phyloP scores from a whole-genome alignment of 37 sponge, comb jelly and placozoan species.

The Crambe crambe region DNA sequence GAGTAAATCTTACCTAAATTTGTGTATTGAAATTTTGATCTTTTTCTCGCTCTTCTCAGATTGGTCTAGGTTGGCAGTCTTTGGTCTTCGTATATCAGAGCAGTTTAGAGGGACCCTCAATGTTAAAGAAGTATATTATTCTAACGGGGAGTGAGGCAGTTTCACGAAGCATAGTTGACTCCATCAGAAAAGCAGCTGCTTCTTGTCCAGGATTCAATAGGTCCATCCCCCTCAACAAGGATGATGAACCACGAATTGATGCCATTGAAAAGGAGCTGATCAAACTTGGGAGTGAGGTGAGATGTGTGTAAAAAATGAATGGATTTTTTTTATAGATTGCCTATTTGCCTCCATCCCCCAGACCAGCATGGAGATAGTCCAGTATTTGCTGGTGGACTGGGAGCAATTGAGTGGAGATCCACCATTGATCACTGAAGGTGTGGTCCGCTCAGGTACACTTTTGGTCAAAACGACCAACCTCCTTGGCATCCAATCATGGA shows the following conservation, averaged over 20 bases:
- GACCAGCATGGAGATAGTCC: conserved; percentile 56
- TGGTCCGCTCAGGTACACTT: background rate
- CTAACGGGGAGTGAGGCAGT: conserved; percentile 73
- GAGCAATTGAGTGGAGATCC: conserved; percentile 70
- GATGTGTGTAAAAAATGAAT: background rate
- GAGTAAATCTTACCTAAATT: background rate
- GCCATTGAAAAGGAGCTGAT: conserved; percentile 66
- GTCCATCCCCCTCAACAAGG: conserved; percentile 46
- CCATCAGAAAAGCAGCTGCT: conserved; percentile 17
- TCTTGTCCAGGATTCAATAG: conserved; percentile 11
- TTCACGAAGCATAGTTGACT: conserved; percentile 55
- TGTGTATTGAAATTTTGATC: background rate
- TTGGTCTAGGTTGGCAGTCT: conserved; percentile 69
- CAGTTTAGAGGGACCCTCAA: background rate
- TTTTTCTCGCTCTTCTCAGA: too few species aligned
- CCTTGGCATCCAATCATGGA: conserved; percentile 50
- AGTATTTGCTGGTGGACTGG: conserved; percentile 73
- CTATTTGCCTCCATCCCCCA: too few species aligned
- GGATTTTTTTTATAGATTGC: too few species aligned
- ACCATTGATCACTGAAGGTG: background rate
- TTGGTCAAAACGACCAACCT: conserved; percentile 19
- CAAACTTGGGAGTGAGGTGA: conserved; percentile 57
- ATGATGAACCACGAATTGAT: conserved; percentile 32
- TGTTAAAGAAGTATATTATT: conserved; percentile 11
- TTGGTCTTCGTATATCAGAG: conserved; percentile 34